Percentiles rank a stretch among this genome's conserved stretches.
phyloP scores from a whole-genome alignment of 2,113 vertebrate genomes.

The Actenoides lindsayi region DNA sequence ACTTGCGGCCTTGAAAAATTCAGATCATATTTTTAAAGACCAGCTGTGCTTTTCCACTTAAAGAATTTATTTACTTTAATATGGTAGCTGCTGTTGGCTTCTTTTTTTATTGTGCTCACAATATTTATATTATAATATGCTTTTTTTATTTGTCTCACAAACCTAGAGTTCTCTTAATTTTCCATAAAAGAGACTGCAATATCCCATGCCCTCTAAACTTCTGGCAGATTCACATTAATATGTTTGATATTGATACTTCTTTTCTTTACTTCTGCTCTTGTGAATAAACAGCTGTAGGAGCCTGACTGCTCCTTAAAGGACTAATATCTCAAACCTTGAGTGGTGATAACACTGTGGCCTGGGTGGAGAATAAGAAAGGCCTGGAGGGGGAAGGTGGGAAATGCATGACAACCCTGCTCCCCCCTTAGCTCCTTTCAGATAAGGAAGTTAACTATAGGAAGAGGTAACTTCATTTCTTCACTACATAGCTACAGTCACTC shows the following conservation, averaged over 20 bases:
- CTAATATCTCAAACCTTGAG: too few relatives aligned
- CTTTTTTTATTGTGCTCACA: background rate
- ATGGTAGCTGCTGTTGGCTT: background rate
- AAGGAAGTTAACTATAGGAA: too few relatives aligned
- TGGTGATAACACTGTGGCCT: too few relatives aligned
- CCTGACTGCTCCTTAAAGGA: too few relatives aligned
- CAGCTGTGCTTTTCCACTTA: background rate
- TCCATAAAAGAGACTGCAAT: background rate
- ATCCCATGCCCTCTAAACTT: background rate
- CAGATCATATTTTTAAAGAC: background rate
- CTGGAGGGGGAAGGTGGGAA: too few relatives aligned
- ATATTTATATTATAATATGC: too few relatives aligned
- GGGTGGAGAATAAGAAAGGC: too few relatives aligned
- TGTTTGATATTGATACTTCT: background rate
- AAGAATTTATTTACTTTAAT: background rate
- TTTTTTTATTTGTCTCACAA: background rate
- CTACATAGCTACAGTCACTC: too few relatives aligned
- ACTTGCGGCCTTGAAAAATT: background rate
- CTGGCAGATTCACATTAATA: background rate
- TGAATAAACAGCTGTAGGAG: background rate
- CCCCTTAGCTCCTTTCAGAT: too few relatives aligned
- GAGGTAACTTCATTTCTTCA: too few relatives aligned
- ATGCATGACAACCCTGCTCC: too few relatives aligned
- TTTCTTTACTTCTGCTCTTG: background rate
- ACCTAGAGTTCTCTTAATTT: background rate